Percentiles rank a stretch among this genome's conserved stretches.
phyloP scores from a whole-genome alignment of 2,888 invertebrate species.

The Ypsolopha sequella region DNA sequence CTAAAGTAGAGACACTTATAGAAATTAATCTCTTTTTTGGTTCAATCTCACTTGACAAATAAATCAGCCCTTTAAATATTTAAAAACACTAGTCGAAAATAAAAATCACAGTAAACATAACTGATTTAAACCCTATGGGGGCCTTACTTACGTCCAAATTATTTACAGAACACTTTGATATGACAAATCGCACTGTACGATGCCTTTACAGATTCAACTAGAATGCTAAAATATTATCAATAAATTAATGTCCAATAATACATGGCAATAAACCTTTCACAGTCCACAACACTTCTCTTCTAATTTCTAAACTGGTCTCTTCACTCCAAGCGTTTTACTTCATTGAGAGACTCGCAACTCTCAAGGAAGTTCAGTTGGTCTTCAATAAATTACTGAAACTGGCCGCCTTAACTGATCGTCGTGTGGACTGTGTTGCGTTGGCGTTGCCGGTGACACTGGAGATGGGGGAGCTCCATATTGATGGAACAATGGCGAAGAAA shows the following conservation, averaged over 20 bases:
- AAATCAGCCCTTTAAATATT: constrained; percentile 12
- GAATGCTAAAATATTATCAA: constrained; percentile 40
- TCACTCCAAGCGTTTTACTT: not conserved
- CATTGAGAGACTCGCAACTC: constrained; percentile 13
- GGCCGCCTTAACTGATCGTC: constrained; percentile 76
- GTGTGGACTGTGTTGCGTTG: constrained; percentile 59
- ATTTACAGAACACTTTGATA: constrained; percentile 57
- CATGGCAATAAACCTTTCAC: constrained; percentile 24
- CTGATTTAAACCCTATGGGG: constrained; percentile 23
- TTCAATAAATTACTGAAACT: constrained; percentile 79
- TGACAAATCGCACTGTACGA: constrained; percentile 32
- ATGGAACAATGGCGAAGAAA: constrained; percentile 63
- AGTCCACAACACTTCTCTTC: constrained; percentile 33
- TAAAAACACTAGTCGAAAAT: constrained; percentile 43
- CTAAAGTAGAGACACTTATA: constrained; percentile 44
- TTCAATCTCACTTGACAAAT: constrained; percentile 59
- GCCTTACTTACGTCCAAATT: constrained; percentile 28
- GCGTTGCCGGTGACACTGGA: constrained; percentile 54
- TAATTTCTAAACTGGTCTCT: constrained; percentile 5
- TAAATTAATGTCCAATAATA: constrained; percentile 45
- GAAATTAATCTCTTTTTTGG: constrained; percentile 67
- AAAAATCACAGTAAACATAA: constrained; percentile 63
- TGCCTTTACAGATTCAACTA: constrained; percentile 26
- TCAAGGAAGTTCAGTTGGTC: constrained; percentile 59
- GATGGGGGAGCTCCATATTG: constrained; percentile 66